A percentile compares a stretch with the other conserved stretches of the same genome.
phyloP scores from a whole-genome alignment of 2,888 invertebrate genomes.

The Morinoia aosen region DNA sequence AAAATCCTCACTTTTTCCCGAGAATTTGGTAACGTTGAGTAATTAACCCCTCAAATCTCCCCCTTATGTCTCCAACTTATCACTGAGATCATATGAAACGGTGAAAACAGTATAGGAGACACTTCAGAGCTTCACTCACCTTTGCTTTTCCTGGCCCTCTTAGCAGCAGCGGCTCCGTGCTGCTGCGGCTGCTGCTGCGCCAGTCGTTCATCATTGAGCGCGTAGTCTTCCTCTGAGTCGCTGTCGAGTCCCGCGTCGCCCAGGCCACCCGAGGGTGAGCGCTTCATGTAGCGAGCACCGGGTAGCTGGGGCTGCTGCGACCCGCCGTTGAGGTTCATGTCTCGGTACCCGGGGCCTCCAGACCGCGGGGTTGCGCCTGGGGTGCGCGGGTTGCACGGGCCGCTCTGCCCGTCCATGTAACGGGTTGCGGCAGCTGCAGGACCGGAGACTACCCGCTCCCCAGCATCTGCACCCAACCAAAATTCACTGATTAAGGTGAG shows the following conservation, averaged over 20 bases:
- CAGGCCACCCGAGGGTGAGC: constrained; percentile 1
- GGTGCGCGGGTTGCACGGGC: constrained; percentile 6
- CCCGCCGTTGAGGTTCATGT: constrained; percentile 37
- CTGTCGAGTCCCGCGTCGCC: constrained; percentile 18
- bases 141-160: constrained; percentile 21
- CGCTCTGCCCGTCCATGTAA: constrained; percentile 34
- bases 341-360: constrained; percentile 9
- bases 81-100: background rate
- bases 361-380: constrained; percentile 18
- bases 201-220: constrained; percentile 19
- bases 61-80: background rate
- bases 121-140: background rate
- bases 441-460: background rate
- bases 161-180: background rate
- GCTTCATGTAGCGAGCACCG: constrained; percentile 43
- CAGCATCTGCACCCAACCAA: background rate
- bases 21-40: background rate
- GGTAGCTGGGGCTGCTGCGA: constrained; percentile 24
- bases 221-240: constrained; percentile 42
- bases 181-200: constrained; percentile 34
- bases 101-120: background rate
- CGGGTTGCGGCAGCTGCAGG: background rate
- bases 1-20: background rate
- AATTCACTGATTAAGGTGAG: background rate
- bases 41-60: background rate